These are phyloP conservation scores for Lasioglossum zephyrum DNA, from an alignment of 2,888 invertebrate species.

Conservation along the genomic window DNA sequence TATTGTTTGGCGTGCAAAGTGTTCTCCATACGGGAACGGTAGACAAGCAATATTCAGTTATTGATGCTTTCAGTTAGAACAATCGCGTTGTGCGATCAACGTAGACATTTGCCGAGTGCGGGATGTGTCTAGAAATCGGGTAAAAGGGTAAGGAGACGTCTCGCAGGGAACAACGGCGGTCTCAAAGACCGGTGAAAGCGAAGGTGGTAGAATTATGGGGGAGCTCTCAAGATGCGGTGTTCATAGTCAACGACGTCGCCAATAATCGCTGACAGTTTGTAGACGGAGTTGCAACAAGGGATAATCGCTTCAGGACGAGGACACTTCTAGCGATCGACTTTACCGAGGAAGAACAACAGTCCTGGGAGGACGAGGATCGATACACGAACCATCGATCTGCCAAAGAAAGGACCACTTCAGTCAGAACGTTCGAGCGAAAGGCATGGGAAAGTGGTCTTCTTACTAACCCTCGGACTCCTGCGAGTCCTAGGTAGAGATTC, in stretches of 20 bases:
- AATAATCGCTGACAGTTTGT: conserved; percentile 3
- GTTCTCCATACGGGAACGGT: neutral
- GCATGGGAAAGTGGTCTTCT: neutral
- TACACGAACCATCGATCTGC: neutral
- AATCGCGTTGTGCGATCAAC: neutral
- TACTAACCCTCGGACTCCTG: no score
- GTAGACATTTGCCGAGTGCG: neutral
- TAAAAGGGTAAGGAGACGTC: neutral
- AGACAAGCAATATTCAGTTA: neutral
- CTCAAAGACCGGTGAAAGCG: neutral
- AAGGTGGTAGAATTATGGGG: neutral
- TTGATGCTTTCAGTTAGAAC: neutral
- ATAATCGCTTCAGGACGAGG: neutral
- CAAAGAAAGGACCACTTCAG: neutral
- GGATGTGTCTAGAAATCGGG: neutral
- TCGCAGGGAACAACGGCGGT: neutral
- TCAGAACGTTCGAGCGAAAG: neutral
- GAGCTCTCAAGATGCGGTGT: neutral
- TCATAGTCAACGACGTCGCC: neutral
- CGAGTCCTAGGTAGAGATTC: no score
- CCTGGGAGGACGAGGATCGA: neutral
- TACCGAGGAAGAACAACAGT: neutral
- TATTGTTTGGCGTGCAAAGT: neutral
- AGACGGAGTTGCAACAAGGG: conserved; percentile 1
- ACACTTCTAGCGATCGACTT: neutral